A percentile compares a stretch with the other conserved stretches of the same genome.
phyloP scores from a whole-genome alignment of 23 tunicate genomes.

The Styela plicata region DNA sequence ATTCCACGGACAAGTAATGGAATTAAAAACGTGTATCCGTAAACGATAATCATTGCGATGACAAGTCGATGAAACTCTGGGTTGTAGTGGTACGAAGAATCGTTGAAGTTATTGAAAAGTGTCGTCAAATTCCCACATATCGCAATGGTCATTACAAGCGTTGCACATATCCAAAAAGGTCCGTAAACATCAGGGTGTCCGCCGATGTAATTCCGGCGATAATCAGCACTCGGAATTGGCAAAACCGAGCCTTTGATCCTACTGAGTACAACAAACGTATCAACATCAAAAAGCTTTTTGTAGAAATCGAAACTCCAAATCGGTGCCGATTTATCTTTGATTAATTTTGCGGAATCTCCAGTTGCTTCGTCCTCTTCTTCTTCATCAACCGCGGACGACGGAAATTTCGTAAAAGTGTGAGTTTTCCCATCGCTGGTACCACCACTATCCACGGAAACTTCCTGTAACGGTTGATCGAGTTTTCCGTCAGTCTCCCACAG shows the following conservation, averaged over 20 bases:
- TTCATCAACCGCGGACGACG: conserved; percentile 57
- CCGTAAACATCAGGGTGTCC: conserved; percentile 95
- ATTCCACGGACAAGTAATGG: conserved; percentile 56
- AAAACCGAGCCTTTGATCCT: conserved; percentile 66
- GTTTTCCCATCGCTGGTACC: conserved; percentile 33
- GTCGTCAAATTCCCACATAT: conserved; percentile 88
- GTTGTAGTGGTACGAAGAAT: conserved; percentile 51
- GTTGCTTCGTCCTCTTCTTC: conserved; percentile 42
- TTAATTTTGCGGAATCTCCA: conserved; percentile 19
- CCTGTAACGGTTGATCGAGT: neutral
- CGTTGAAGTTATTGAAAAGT: conserved; percentile 40
- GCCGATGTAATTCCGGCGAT: conserved; percentile 44
- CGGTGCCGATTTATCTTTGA: conserved; percentile 40
- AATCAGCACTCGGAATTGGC: conserved; percentile 45
- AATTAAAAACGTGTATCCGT: conserved; percentile 66
- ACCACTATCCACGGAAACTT: neutral
- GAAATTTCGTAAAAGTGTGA: conserved; percentile 78
- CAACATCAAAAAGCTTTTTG: conserved; percentile 75
- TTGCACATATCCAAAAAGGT: conserved; percentile 98
- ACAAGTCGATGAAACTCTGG: conserved; percentile 78
- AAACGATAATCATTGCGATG: conserved; percentile 67
- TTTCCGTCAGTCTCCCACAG: conserved; percentile 7
- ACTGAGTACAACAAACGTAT: conserved; percentile 51
- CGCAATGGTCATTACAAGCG: conserved; percentile 61
- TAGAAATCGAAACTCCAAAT: conserved; percentile 89